phyloP scores from a whole-genome alignment of 2,888 invertebrate species.

The Idaea straminata region DNA sequence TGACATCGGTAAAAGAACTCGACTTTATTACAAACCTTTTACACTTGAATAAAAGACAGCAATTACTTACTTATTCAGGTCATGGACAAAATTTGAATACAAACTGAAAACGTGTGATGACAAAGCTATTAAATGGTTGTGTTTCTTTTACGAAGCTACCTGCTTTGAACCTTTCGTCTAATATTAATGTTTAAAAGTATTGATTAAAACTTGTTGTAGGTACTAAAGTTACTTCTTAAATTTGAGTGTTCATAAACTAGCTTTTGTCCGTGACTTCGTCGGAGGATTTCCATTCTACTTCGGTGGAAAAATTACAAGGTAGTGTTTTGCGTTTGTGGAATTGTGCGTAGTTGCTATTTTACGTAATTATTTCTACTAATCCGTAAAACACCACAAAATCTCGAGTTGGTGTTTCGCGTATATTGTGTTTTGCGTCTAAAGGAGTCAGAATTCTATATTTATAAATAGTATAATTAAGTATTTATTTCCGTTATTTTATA shows the following conservation, averaged over 20 bases:
- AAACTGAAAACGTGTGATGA: conserved; percentile 1
- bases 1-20: background rate
- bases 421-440: too few species aligned
- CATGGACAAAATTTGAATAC: background rate
- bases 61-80: conserved; percentile 1
- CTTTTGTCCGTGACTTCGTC: too few species aligned
- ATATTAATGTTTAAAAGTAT: background rate
- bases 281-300: too few species aligned
- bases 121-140: background rate
- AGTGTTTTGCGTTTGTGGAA: too few species aligned
- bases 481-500: too few species aligned
- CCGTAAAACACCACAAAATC: too few species aligned
- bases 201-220: background rate
- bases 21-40: background rate
- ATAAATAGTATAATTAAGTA: too few species aligned
- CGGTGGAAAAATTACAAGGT: too few species aligned
- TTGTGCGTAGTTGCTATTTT: too few species aligned
- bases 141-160: background rate
- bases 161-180: background rate
- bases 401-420: too few species aligned
- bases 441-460: too few species aligned
- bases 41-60: conserved; percentile 1
- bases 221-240: background rate
- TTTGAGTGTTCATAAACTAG: background rate
- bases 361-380: too few species aligned